These are phyloP conservation scores for Tipula confusa DNA, from an alignment of 2,888 invertebrate species.

Conservation along the genomic window DNA sequence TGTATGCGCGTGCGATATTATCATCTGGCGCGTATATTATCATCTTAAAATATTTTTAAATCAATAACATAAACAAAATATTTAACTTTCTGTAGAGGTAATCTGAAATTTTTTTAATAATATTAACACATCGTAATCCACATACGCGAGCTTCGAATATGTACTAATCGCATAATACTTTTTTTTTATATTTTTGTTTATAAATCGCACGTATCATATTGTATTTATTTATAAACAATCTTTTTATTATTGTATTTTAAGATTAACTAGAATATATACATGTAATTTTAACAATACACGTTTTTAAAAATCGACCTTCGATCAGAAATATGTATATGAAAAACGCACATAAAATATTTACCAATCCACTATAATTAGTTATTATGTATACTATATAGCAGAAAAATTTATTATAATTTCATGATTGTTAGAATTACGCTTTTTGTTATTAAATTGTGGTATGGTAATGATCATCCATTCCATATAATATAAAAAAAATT, in stretches of 20 bases:
- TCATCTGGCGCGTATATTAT: too few relatives aligned
- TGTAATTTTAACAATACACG: too few relatives aligned
- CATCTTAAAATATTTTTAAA: not conserved
- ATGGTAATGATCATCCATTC: not conserved
- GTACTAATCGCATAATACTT: not conserved
- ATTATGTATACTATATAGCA: not conserved
- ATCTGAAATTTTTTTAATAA: not conserved
- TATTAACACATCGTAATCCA: not conserved
- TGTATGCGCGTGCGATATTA: not conserved
- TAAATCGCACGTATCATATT: not conserved
- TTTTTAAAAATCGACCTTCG: not conserved
- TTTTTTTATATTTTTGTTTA: not conserved
- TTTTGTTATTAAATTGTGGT: not conserved
- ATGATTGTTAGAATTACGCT: not conserved
- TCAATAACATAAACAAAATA: not conserved
- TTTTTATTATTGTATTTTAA: not conserved
- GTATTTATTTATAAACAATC: not conserved
- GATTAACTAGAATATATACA: not conserved
- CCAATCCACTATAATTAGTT: not conserved
- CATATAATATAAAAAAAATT: not conserved
- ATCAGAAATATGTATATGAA: not conserved
- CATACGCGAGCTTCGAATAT: not conserved
- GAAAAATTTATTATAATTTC: not conserved
- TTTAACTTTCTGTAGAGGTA: not conserved
- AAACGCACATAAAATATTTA: not conserved